Base-by-base conservation (phyloP, 2,113 vertebrate genomes). In the Hassar affinis region DNA sequence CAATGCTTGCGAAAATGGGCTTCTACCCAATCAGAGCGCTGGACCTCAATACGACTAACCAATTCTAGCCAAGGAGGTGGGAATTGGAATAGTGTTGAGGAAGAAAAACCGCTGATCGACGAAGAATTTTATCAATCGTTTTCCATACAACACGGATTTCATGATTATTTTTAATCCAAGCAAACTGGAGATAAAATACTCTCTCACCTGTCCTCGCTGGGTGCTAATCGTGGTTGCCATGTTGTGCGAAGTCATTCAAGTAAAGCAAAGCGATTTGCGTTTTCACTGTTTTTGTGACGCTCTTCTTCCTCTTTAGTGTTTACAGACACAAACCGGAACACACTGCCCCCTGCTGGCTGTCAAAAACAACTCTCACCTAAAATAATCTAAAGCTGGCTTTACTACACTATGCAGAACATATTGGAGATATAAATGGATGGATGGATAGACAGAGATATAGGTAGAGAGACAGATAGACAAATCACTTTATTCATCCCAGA, bases 221-320 rank as follows among this genome's bases (percentile, higher is more conserved):
- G 93, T 94, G 85, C 90, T 93, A 78, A 94, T 84, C 52, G 91
- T 93, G 35, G 90, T 92, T 38, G 92, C 90, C 93, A 94, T 94
- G 35, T 81, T 66, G 25, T 1, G 4, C 62, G 25, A 61, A 76
- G 30, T 12, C 6, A 42, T 25, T 18, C 1, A 56, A 64, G 7
- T 14, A 3, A 15, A 82, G 49, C 2, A 30, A 75, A 8, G 49
- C 51, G 54, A 33, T 6, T 42, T 18, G 49, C 51, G 75, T 56
- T 6, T 42, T n/a, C 25, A 20, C 4, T 54, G 59, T 52, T 6
- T 52, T 8, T 14, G 56, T 52, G 33, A 30, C 10, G 14, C 42
- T 59, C 38, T 77, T 76, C 81, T 62, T 83, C 59, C 35, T 71
- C 51, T 81, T 42, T 27, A 49, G n/a, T 33, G 68, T 42, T 25